phyloP scores from a whole-genome alignment of 2,113 vertebrate species.

The Podiceps cristatus region DNA sequence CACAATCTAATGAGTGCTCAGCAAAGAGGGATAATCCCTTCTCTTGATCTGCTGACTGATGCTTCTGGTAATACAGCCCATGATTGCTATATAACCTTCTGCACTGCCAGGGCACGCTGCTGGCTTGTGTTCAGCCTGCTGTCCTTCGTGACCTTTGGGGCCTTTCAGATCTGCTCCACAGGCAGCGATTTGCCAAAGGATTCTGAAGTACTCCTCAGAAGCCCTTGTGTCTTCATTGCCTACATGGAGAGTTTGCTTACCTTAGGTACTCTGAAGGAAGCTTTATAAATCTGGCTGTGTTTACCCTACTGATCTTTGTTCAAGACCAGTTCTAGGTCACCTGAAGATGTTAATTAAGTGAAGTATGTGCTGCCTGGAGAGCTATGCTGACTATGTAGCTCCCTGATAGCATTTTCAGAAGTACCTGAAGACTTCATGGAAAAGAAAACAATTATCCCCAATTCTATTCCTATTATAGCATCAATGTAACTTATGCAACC shows the following conservation, averaged over 20 bases:
- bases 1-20: fast-evolving
- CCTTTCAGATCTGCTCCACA: background rate
- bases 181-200: background rate
- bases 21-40: background rate
- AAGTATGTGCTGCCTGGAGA: background rate
- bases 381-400: background rate
- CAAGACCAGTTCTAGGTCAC: background rate
- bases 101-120: background rate
- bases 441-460: background rate
- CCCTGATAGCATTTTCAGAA: background rate
- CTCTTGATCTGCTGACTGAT: background rate
- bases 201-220: background rate
- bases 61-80: background rate
- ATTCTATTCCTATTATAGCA: background rate
- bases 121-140: background rate
- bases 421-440: background rate
- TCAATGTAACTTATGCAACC: background rate
- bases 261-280: background rate
- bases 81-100: background rate
- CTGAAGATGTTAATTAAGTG: background rate
- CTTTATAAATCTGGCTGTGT: background rate
- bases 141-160: background rate
- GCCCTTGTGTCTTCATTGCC: background rate
- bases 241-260: background rate
- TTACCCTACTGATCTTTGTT: background rate